These are phyloP conservation scores for Heliconius ethilla DNA, from an alignment of 2,888 invertebrate species.

Conservation along the genomic window DNA sequence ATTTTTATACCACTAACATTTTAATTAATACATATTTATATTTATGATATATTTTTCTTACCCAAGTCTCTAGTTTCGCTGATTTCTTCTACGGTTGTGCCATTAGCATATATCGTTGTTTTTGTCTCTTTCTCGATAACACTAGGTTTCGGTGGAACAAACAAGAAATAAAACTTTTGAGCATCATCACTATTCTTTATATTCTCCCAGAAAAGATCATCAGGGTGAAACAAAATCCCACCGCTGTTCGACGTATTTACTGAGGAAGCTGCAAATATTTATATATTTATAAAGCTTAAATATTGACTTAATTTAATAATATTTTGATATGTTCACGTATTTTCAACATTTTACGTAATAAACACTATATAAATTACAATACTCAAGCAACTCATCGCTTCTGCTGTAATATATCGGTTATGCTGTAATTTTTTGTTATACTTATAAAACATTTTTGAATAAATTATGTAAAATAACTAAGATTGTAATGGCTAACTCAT, in stretches of 20 bases:
- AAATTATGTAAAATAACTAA: not conserved
- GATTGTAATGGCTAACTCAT: not conserved
- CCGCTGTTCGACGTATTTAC: slow-evolving; percentile 9
- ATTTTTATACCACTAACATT: too few relatives aligned
- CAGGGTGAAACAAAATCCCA: slow-evolving; percentile 35
- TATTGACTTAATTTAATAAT: too few relatives aligned
- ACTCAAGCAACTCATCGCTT: too few relatives aligned
- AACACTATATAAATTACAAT: too few relatives aligned
- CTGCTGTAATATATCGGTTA: too few relatives aligned
- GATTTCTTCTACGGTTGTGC: slow-evolving; percentile 57
- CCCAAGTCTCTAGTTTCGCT: slow-evolving; percentile 47
- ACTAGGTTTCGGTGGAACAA: slow-evolving; percentile 51
- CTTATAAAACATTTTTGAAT: not conserved
- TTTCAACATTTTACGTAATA: too few relatives aligned
- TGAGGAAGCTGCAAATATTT: slow-evolving; percentile 14
- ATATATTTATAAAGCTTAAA: not conserved
- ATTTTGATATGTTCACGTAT: too few relatives aligned
- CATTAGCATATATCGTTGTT: slow-evolving; percentile 58
- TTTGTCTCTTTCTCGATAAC: slow-evolving; percentile 52
- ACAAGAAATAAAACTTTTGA: slow-evolving; percentile 52
- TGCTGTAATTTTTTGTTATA: too few relatives aligned
- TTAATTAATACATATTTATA: not conserved
- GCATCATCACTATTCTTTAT: slow-evolving; percentile 42
- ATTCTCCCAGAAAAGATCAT: slow-evolving; percentile 47
- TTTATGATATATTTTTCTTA: not conserved